phyloP scores from a whole-genome alignment of 2,113 vertebrate genomes.

The Coturnix japonica region DNA sequence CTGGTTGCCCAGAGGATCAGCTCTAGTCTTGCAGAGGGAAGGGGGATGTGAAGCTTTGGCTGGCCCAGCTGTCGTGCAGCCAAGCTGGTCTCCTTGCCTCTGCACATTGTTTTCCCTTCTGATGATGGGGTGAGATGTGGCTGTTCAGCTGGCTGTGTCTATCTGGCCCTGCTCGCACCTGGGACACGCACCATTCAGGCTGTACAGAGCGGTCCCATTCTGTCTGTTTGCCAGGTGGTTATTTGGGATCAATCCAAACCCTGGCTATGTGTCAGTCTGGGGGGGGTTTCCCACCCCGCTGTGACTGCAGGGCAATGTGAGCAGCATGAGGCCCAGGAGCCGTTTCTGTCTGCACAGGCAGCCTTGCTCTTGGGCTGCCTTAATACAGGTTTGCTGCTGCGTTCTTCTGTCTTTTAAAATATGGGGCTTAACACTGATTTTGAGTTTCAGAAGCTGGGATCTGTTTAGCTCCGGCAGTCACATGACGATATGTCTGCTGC shows the following conservation, averaged over 20 bases:
- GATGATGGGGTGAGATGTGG: fast-evolving
- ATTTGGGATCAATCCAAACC: not conserved
- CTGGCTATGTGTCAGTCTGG: fast-evolving
- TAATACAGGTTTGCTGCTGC: not conserved
- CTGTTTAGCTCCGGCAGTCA: not conserved
- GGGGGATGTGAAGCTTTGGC: fast-evolving
- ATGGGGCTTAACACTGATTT: not conserved
- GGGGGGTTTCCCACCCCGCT: fast-evolving
- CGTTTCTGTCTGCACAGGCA: not conserved
- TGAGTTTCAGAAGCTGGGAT: not conserved
- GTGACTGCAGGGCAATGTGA: not conserved
- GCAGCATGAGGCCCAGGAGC: not conserved
- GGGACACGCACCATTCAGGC: fast-evolving
- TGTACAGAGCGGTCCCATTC: fast-evolving
- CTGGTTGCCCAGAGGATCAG: not conserved
- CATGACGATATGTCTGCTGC: fast-evolving
- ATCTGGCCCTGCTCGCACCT: fast-evolving
- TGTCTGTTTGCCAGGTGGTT: not conserved
- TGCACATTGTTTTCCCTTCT: fast-evolving
- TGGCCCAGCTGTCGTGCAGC: fast-evolving
- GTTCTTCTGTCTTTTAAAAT: not conserved
- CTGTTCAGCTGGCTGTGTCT: not conserved
- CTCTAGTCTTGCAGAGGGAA: not conserved
- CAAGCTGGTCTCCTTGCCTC: not conserved
- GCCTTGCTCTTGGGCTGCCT: not conserved